phyloP scores from a whole-genome alignment of 1,140 invertebrate species.

The Drosophila albomicans region DNA sequence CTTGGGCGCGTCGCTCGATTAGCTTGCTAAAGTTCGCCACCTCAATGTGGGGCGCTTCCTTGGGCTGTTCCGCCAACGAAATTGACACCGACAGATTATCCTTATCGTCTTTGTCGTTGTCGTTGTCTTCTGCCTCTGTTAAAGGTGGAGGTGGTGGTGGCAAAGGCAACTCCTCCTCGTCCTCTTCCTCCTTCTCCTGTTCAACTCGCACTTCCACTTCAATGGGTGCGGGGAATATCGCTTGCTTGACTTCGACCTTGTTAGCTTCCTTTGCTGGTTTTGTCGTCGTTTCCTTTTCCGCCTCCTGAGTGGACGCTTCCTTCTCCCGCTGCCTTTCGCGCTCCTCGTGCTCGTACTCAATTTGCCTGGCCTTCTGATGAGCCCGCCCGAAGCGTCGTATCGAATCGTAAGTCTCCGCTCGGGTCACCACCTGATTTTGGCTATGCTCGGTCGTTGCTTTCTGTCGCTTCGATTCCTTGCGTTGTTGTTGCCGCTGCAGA shows the following conservation, averaged over 20 bases:
- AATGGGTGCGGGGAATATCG: constrained; percentile 23
- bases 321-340: constrained; percentile 54
- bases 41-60: constrained; percentile 70
- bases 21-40: constrained; percentile 77
- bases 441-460: neutral
- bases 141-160: constrained; percentile 65
- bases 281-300: constrained; percentile 42
- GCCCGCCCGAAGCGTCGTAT: constrained; percentile 79
- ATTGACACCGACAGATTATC: constrained; percentile 37
- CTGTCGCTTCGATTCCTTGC: constrained; percentile 63
- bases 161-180: constrained; percentile 51
- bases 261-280: neutral
- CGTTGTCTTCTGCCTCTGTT: constrained; percentile 30
- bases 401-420: constrained; percentile 80
- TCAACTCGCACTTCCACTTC: neutral
- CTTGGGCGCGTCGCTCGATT: constrained; percentile 77
- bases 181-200: constrained; percentile 12
- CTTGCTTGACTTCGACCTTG: neutral
- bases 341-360: constrained; percentile 69
- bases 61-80: constrained; percentile 59
- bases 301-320: constrained; percentile 37
- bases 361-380: constrained; percentile 73
- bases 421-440: constrained; percentile 46
- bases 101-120: constrained; percentile 28
- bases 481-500: constrained; percentile 72